These are phyloP conservation scores for Acronicta aceris DNA, from an alignment of 2,888 invertebrate genomes.

Conservation along the genomic window DNA sequence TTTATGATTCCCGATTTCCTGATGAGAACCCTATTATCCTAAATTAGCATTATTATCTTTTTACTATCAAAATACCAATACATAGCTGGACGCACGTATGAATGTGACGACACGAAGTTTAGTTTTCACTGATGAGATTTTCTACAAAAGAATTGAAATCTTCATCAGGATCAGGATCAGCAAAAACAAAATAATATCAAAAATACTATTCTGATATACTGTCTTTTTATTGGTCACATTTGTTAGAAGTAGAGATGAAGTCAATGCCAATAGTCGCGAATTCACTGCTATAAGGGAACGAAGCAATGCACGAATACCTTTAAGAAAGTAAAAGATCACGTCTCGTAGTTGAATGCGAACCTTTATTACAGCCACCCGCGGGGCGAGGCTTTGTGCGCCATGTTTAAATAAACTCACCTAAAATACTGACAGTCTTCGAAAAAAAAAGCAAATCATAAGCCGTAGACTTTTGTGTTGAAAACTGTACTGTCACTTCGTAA, in stretches of 20 bases:
- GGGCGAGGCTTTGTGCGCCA: slow-evolving; percentile 43
- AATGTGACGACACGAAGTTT: no score
- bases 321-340: slow-evolving; percentile 50
- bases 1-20: no score
- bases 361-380: slow-evolving; percentile 54
- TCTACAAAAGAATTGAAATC: no score
- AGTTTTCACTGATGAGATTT: no score
- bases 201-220: background rate
- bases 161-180: no score
- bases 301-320: slow-evolving; percentile 36
- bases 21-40: no score
- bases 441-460: slow-evolving; percentile 50
- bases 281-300: slow-evolving; percentile 5
- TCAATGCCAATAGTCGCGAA: background rate
- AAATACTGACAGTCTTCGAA: slow-evolving; percentile 41
- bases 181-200: no score
- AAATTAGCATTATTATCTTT: no score
- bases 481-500: slow-evolving; percentile 17
- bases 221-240: background rate
- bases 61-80: no score
- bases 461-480: slow-evolving; percentile 13
- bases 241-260: background rate
- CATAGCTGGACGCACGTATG: no score
- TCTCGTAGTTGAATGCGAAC: slow-evolving; percentile 53
- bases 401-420: slow-evolving; percentile 54